Evolutionary conservation across 2,113 vertebrate genomes (phyloP).

Genomic region (Arenaria interpres): DNA sequence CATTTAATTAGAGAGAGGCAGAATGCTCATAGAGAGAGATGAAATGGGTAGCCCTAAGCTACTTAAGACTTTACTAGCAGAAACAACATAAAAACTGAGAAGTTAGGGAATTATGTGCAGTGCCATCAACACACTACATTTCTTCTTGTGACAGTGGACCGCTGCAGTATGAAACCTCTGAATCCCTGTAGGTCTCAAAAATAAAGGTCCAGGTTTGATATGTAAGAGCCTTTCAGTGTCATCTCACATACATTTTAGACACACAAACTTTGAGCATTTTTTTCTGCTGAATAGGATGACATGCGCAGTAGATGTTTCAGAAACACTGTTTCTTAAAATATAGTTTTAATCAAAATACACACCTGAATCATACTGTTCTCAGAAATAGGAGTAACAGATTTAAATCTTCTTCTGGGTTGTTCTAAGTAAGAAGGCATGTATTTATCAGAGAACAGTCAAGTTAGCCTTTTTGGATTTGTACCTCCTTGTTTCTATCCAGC

Average conservation of each 20-base stretch:
- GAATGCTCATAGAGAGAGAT: background rate
- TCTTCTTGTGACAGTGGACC: background rate
- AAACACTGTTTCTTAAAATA: background rate
- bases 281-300: background rate
- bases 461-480: conserved; percentile 71
- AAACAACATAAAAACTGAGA: background rate
- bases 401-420: conserved; percentile 62
- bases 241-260: background rate
- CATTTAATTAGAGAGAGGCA: background rate
- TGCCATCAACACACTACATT: background rate
- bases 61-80: background rate
- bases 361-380: conserved; percentile 81
- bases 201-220: background rate
- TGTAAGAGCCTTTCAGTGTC: background rate
- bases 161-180: background rate
- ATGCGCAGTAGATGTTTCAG: background rate
- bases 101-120: background rate
- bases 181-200: background rate
- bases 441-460: conserved; percentile 72
- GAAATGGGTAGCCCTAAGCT: background rate
- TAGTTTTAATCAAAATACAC: background rate
- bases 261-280: background rate
- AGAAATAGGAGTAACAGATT: conserved; percentile 73
- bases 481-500: conserved; percentile 70
- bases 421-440: conserved; percentile 65